These are phyloP conservation scores for Grammatotria lemairii DNA, from an alignment of 2,113 vertebrate genomes.

Conservation along the genomic window DNA sequence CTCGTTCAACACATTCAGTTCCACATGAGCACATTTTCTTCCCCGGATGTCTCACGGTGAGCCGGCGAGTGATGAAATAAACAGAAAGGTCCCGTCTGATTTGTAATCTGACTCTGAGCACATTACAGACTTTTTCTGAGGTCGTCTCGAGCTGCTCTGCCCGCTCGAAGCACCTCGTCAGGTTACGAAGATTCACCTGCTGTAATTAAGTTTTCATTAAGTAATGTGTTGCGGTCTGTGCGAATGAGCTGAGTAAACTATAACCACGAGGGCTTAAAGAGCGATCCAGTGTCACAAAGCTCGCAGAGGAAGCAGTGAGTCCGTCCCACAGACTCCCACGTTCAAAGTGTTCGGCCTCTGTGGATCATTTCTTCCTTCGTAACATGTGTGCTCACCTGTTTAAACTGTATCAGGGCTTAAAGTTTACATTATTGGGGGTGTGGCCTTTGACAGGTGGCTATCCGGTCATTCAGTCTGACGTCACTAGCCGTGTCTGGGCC, in stretches of 20 bases:
- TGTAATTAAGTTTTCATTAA: not conserved
- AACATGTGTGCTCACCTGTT: not conserved
- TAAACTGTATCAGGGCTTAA: not conserved
- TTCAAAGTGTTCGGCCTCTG: not conserved
- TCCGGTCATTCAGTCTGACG: too few species aligned
- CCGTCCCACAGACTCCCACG: not conserved
- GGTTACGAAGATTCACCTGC: not conserved
- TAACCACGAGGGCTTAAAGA: not conserved
- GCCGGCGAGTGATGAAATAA: not conserved
- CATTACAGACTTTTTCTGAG: not conserved
- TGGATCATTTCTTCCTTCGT: not conserved
- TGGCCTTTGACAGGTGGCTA: not conserved
- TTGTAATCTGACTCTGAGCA: not conserved
- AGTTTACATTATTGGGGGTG: not conserved
- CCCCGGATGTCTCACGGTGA: rapidly evolving
- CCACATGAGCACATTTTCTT: not conserved
- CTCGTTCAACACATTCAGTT: not conserved
- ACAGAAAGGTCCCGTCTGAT: not conserved
- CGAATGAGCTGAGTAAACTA: not conserved
- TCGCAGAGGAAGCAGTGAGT: not conserved
- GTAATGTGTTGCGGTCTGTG: not conserved
- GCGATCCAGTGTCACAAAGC: not conserved
- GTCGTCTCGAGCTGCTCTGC: not conserved
- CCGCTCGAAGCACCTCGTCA: not conserved
- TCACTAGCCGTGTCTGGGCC: too few species aligned